phyloP scores from a whole-genome alignment of 2,797 vertebrate species.

The Acridotheres tristis region DNA sequence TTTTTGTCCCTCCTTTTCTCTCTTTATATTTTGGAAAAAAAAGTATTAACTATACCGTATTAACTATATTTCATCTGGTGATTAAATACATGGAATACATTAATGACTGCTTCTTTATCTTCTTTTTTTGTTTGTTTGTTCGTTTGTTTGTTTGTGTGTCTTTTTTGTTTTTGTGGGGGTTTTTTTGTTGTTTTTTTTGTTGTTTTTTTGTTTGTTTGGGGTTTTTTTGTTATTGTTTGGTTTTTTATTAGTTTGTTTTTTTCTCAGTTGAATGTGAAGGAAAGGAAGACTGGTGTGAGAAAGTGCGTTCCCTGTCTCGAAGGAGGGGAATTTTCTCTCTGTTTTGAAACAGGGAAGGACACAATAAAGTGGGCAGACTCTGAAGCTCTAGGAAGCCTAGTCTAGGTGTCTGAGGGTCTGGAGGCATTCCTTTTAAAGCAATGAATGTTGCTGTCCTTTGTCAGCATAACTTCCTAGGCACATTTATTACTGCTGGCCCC shows the following conservation, averaged over 20 bases:
- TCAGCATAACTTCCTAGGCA: not conserved
- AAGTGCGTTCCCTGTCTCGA: not conserved
- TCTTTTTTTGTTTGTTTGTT: too few relatives aligned
- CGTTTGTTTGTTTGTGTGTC: too few relatives aligned
- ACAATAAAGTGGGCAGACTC: not conserved
- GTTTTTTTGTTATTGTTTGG: too few relatives aligned
- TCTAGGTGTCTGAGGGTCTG: not conserved
- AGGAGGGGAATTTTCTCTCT: not conserved
- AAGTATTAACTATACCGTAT: not conserved
- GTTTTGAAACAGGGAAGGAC: not conserved
- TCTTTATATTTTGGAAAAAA: not conserved
- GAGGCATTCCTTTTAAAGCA: not conserved
- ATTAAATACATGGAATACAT: not conserved
- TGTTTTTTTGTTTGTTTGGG: too few relatives aligned
- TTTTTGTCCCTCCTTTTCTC: not conserved
- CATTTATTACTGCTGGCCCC: not conserved
- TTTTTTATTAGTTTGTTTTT: not conserved
- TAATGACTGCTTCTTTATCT: not conserved
- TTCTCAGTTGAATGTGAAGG: not conserved
- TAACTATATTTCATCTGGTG: not conserved
- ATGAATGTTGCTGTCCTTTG: slow-evolving; percentile 2
- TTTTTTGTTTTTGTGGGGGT: too few relatives aligned
- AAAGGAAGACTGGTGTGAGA: not conserved
- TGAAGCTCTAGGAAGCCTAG: not conserved
- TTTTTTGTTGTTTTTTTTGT: too few relatives aligned